Evolutionary conservation across 2,113 vertebrate species (phyloP).

Genomic region (Epinephelus fuscoguttatus): DNA sequence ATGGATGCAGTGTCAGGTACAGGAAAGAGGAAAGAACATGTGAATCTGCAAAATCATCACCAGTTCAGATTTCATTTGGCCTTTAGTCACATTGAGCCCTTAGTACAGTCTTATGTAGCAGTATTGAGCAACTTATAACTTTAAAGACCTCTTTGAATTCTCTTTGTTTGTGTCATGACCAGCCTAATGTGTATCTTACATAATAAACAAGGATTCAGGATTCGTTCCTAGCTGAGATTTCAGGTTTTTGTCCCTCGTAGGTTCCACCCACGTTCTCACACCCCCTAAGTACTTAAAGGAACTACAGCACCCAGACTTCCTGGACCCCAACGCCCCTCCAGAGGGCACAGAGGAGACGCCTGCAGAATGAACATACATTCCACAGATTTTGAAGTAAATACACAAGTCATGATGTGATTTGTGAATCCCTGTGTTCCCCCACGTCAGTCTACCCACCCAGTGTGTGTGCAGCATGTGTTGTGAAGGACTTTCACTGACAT

Average conservation of each 20-base stretch:
- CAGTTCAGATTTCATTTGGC: neutral
- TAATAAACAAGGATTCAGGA: neutral
- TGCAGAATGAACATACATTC: slow-evolving; percentile 52
- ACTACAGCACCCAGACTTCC: slow-evolving; percentile 98
- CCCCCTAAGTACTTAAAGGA: slow-evolving; percentile 97
- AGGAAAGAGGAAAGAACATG: neutral
- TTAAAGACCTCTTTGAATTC: neutral
- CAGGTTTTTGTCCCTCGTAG: slow-evolving; percentile 88
- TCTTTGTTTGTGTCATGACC: neutral
- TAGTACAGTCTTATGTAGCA: neutral
- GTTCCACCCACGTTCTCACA: slow-evolving; percentile 96
- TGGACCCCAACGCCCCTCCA: slow-evolving; percentile 93
- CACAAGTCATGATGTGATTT: neutral
- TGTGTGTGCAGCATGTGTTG: neutral
- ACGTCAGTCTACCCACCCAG: slow-evolving; percentile 6
- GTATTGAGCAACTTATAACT: neutral
- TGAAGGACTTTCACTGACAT: too few relatives aligned
- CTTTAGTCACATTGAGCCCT: neutral
- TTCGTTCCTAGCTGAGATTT: slow-evolving; percentile 54
- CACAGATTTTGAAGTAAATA: slow-evolving; percentile 55
- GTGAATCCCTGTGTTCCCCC: slow-evolving; percentile 12
- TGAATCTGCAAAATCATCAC: neutral
- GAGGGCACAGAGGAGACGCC: slow-evolving; percentile 81
- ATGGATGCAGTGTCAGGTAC: neutral
- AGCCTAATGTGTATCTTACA: neutral